Evolutionary conservation across 2,888 invertebrate species (phyloP).

Genomic region (Chloroclysta siterata): DNA sequence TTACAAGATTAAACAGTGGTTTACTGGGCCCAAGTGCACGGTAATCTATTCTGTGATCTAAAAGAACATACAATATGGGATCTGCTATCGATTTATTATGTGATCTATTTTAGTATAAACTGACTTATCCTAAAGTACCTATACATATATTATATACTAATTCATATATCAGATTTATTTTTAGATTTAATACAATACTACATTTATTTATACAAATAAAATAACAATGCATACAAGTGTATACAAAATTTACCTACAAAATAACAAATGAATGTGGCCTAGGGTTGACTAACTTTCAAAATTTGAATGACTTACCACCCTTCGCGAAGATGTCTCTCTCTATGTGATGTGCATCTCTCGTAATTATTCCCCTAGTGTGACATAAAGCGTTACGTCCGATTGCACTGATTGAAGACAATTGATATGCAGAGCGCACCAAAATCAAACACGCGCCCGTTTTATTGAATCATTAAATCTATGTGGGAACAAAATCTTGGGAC

Average conservation of each 20-base stretch:
- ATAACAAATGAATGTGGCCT: neutral
- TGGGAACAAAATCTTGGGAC: constrained; percentile 13
- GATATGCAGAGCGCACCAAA: constrained; percentile 34
- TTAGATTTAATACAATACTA: no score
- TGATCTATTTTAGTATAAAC: neutral
- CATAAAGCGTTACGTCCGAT: constrained; percentile 2
- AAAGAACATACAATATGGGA: neutral
- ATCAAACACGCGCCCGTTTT: constrained; percentile 25
- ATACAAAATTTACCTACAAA: no score
- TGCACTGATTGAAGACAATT: constrained; percentile 36
- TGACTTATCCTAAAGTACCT: no score
- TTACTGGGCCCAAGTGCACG: constrained; percentile 17
- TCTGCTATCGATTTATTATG: neutral
- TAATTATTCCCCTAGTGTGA: constrained; percentile 1
- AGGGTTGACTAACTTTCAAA: neutral
- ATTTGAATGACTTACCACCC: neutral
- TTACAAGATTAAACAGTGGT: constrained; percentile 24
- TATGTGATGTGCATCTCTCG: no score
- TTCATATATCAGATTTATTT: no score
- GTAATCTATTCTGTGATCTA: constrained; percentile 11
- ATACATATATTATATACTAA: no score
- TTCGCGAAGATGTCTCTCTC: no score
- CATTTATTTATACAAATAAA: no score
- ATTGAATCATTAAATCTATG: constrained; percentile 37
- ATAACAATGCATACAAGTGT: no score